Evolutionary conservation across 2,113 vertebrate genomes (phyloP), one percentile per base, ranked within the genome.

Genomic region (Perca fluviatilis): DNA sequence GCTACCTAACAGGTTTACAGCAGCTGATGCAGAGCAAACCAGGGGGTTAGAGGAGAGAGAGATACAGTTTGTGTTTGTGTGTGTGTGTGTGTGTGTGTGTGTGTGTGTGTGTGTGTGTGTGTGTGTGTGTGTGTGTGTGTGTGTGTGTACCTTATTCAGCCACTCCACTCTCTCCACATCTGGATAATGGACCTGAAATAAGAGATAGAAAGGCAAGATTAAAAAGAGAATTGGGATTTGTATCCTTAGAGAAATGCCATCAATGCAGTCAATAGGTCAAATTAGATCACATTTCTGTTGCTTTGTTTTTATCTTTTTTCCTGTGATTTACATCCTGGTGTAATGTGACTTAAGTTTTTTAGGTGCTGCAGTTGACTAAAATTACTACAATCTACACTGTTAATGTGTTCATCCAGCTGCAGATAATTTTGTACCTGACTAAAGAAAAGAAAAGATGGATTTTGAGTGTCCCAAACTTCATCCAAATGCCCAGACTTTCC

Each of bases 131-230:
- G 63, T 30, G 60, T 58, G 58, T 58, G 67, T 51, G 33, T 61
- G 19, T 69, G 50, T 47, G 0, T 56, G 25, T 95, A 99, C 98
- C 97, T 99, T 99, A 94, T 99, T 99, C 83, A 99, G 94, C 98
- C 98, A 99, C 92, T 99, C 98, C 91, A 98, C 97, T 89, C 98
- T 94, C 84, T 99, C 98, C 46, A 98, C 97, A 86, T 99, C 98
- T 89, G 98, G 97, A 93, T 97, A 99, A 91, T 99, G 97, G 68
- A 99, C 97, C 98, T 99, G 93, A 30, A 91, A 91, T 13, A 68
- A 80, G 69, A 90, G 67, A 77, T 2, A 82, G 3, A 47, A 68
- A 66, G 15, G 0, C 1, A 51, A 0, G 10, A 14, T 86, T 43
- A 80, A 40, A 40, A 40, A 40, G 40, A 40, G 47, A 72, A 47